Base-by-base conservation (phyloP, 2,113 vertebrate genomes). In the Mirza zaza region DNA sequence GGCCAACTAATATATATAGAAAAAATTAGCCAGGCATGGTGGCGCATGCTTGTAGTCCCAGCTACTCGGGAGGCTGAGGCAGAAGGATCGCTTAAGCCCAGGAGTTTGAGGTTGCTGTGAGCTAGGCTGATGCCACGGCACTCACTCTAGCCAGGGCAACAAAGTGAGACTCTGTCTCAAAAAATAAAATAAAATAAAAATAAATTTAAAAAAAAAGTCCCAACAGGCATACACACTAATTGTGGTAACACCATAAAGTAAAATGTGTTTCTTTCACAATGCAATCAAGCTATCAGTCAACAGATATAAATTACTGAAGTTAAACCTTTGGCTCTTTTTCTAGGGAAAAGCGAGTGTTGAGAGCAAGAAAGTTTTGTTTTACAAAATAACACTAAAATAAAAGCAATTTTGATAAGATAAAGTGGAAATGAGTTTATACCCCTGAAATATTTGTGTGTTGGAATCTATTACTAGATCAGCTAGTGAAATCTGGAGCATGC, bases 351-450 rank as follows among this genome's bases (percentile, higher is more conserved):
- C 45, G 52, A 70, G 0, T 65, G n/a, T 55, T 68, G 55, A 83
- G 8, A 85, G 59, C 11, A 82, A 59, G 39, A 57, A 59, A 21
- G 29, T 10, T 92, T 94, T 81, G 39, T 83, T 96, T 87, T 90
- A 70, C 73, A 87, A 59, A 95, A 94, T 87, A 92, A 81, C 48
- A 80, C 71, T 81, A 90, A 96, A 87, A 76, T 34, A 76, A 94
- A 97, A 85, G 18, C 45, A 75, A 39, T 52, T 85, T 68, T 77
- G 25, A 79, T 87, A 90, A 81, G 39, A 92, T 85, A 97, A 93
- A 71, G 55, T 92, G 63, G 84, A 93, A 96, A 52, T 76, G 32
- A 11, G 65, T 48, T 97, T 80, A 95, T 90, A 95, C 59, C 61
- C 14, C 52, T 81, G 81, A 94, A 67, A 90, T 61, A 95, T 81